Conservation (phyloP, 2,113 vertebrate species). For the Fukomys damarensis region DNA sequence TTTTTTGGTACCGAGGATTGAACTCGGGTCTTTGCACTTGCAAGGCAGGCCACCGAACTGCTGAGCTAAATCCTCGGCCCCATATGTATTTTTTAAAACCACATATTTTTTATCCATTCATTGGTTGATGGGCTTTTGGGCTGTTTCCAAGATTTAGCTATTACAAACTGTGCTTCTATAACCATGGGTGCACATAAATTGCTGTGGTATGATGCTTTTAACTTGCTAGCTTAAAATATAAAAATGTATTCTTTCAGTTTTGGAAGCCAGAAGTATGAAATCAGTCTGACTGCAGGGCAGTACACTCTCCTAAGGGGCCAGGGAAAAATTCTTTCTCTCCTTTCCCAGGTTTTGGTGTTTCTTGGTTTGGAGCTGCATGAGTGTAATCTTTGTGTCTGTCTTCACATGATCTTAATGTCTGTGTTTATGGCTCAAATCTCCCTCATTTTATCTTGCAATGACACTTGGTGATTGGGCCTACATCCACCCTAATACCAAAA, state of each 20-base stretch:
- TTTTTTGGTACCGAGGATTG: too few species aligned
- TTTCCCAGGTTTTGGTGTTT: not conserved
- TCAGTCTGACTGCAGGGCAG: not conserved
- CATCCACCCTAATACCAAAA: not conserved
- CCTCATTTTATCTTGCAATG: not conserved
- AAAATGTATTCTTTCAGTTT: not conserved
- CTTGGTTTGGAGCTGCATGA: not conserved
- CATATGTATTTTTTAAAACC: too few species aligned
- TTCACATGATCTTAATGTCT: not conserved
- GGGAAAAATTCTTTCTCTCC: not conserved
- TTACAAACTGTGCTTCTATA: too few species aligned
- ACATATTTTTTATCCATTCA: too few species aligned
- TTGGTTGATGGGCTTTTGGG: too few species aligned
- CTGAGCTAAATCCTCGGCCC: too few species aligned
- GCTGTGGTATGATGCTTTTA: too few species aligned
- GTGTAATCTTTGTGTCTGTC: not conserved
- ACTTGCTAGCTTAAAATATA: not conserved
- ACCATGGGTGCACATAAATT: too few species aligned
- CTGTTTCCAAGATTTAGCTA: too few species aligned
- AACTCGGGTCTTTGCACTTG: too few species aligned
- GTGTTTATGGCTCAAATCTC: not conserved
- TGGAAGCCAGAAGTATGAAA: not conserved
- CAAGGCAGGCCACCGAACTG: too few species aligned
- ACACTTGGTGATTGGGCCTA: not conserved
- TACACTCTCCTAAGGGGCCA: not conserved